Conservation (phyloP, 1,140 invertebrate genomes). For the Diplogasteroides magnus region DNA sequence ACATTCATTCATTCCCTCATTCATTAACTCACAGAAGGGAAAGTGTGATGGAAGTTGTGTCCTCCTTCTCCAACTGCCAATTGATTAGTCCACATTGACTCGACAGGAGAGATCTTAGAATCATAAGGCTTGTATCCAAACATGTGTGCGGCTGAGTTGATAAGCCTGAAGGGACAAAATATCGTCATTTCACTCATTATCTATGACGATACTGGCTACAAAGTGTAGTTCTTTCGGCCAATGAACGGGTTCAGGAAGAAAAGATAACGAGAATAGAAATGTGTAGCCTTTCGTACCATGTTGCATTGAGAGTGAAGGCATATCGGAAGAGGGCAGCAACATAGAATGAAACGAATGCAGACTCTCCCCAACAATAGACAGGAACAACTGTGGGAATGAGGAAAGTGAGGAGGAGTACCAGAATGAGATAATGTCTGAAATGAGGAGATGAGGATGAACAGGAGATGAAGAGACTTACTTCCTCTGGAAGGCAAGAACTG, state of each 20-base stretch:
- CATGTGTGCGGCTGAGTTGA: too few relatives aligned
- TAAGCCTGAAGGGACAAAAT: slow-evolving; percentile 41
- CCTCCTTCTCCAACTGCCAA: too few relatives aligned
- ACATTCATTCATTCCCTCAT: background rate
- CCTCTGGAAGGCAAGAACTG: too few relatives aligned
- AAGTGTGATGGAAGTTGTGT: too few relatives aligned
- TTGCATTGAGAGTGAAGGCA: slow-evolving; percentile 77
- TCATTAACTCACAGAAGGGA: slow-evolving; percentile 13
- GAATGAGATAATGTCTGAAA: slow-evolving; percentile 60
- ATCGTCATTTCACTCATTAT: background rate
- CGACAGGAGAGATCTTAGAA: slow-evolving; percentile 63
- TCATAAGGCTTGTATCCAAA: slow-evolving; percentile 87
- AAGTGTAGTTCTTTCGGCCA: background rate
- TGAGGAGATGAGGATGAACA: slow-evolving; percentile 76
- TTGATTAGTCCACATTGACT: slow-evolving; percentile 56
- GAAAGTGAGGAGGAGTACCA: slow-evolving; percentile 7
- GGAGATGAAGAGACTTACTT: slow-evolving; percentile 67
- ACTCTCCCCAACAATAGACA: slow-evolving; percentile 77
- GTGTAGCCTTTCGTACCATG: too few relatives aligned
- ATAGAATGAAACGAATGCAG: slow-evolving; percentile 72
- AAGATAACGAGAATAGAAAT: background rate
- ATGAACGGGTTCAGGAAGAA: slow-evolving; percentile 29
- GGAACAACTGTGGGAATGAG: slow-evolving; percentile 77
- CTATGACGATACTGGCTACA: background rate
- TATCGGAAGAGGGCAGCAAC: slow-evolving; percentile 78